phyloP scores from a whole-genome alignment of 2,113 vertebrate genomes.

The Sphyrna mokarran region DNA sequence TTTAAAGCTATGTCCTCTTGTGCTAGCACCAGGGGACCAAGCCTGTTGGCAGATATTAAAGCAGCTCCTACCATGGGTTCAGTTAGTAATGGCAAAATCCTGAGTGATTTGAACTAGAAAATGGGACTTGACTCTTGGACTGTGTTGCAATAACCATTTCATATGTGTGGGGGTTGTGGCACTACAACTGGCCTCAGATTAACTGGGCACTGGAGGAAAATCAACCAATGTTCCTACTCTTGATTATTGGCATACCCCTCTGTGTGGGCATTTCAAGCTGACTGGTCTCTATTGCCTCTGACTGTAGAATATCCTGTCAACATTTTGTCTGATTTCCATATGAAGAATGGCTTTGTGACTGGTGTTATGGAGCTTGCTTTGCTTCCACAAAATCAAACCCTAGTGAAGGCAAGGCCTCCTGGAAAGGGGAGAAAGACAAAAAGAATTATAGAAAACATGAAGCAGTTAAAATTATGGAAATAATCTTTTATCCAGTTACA shows the following conservation, averaged over 20 bases:
- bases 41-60: not conserved
- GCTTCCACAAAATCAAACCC: not conserved
- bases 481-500: not conserved
- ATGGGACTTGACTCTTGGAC: not conserved
- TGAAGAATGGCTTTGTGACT: not conserved
- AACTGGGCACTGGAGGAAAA: not conserved
- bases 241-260: not conserved
- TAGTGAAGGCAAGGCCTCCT: not conserved
- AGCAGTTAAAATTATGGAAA: not conserved
- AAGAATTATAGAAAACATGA: not conserved
- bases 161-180: not conserved
- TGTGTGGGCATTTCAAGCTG: not conserved
- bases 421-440: not conserved
- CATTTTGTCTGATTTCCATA: not conserved
- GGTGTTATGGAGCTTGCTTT: not conserved
- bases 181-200: not conserved
- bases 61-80: not conserved
- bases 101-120: not conserved
- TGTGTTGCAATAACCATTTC: not conserved
- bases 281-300: not conserved
- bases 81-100: not conserved
- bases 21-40: not conserved
- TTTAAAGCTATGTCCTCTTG: too few relatives aligned
- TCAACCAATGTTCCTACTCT: not conserved
- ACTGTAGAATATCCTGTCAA: not conserved